Conservation (phyloP, 23 tunicate genomes). For the Trididemnum nubilum region DNA sequence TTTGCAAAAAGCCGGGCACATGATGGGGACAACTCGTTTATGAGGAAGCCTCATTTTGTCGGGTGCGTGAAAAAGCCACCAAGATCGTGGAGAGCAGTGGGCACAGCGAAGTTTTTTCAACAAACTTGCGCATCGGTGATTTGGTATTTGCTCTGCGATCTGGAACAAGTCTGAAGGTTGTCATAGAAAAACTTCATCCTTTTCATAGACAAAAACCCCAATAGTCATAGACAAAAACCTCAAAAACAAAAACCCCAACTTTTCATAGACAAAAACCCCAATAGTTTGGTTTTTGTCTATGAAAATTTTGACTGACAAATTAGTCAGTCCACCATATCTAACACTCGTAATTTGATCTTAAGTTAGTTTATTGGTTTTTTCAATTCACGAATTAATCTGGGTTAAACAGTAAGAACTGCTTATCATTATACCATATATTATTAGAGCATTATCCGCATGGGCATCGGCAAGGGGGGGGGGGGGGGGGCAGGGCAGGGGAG, state of each 20-base stretch:
- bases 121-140: constrained; percentile 49
- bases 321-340: no score
- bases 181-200: no score
- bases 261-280: neutral
- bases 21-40: constrained; percentile 63
- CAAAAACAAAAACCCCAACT: neutral
- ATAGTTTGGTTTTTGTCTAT: neutral
- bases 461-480: no score
- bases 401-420: no score
- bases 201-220: neutral
- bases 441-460: no score
- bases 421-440: no score
- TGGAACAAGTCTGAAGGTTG: constrained; percentile 9
- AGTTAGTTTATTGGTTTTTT: no score
- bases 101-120: constrained; percentile 84
- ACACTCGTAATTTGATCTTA: no score
- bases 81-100: constrained; percentile 86
- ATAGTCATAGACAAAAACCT: neutral
- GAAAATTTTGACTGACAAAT: no score
- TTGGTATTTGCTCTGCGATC: constrained; percentile 70
- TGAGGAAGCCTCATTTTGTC: constrained; percentile 63
- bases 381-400: no score
- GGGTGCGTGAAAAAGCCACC: constrained; percentile 90
- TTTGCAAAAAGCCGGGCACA: constrained; percentile 77
- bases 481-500: no score